phyloP scores from a whole-genome alignment of 2,797 vertebrate genomes.

The Alcedo quadribrachys region DNA sequence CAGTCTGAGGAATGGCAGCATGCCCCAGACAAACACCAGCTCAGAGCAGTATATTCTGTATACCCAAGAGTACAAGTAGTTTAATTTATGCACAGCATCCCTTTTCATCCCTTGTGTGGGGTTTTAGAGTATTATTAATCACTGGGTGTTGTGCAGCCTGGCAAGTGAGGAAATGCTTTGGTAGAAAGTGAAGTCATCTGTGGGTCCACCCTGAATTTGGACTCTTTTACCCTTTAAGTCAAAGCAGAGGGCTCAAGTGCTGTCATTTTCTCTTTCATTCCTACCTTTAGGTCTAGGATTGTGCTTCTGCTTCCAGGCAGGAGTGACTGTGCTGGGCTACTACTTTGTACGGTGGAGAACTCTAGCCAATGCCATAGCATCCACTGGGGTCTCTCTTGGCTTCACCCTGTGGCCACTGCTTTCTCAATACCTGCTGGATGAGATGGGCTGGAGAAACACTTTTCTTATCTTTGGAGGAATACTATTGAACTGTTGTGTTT shows the following conservation, averaged over 20 bases:
- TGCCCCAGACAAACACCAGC: not conserved
- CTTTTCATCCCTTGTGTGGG: not conserved
- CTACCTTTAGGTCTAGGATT: conserved; percentile 87
- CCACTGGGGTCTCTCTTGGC: conserved; percentile 89
- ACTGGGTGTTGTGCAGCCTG: not conserved
- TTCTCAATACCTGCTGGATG: conserved; percentile 85
- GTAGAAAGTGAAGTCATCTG: not conserved
- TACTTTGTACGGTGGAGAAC: conserved; percentile 88
- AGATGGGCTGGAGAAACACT: conserved; percentile 92
- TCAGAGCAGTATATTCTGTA: not conserved
- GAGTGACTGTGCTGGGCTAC: conserved; percentile 88
- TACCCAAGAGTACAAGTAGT: not conserved
- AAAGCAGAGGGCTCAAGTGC: not conserved
- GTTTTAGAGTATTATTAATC: not conserved
- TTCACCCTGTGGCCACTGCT: conserved; percentile 86
- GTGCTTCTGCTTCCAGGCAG: conserved; percentile 93
- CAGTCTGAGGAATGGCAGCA: not conserved
- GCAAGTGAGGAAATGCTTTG: not conserved
- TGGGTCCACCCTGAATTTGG: not conserved
- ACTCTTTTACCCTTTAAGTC: not conserved
- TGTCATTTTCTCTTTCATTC: not conserved
- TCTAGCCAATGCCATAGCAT: conserved; percentile 90
- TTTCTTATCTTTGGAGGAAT: conserved; percentile 91
- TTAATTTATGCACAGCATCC: not conserved
- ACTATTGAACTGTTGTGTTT: conserved; percentile 91